Evolutionary conservation across 92 coral and sea anemone genomes (phyloP).

Genomic region (Phenganax stokvisi): DNA sequence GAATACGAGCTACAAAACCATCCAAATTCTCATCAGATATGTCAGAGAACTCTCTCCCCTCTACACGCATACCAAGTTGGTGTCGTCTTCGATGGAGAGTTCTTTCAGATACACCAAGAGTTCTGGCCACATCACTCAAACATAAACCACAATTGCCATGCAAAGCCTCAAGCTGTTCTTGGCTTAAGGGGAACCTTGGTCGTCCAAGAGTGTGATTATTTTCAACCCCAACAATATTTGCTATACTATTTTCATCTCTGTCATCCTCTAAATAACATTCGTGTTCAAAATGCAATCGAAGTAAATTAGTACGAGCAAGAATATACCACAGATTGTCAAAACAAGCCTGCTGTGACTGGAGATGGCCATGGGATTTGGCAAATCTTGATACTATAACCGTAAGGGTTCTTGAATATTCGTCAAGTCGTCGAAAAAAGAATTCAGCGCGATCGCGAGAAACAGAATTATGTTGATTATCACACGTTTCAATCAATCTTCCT

Average conservation of each 20-base stretch:
- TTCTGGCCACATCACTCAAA: slow-evolving; percentile 9
- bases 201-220: background rate
- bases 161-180: slow-evolving; percentile 7
- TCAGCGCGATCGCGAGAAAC: slow-evolving; percentile 6
- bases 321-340: background rate
- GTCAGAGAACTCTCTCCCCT: slow-evolving; percentile 8
- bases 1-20: background rate
- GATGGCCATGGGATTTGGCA: background rate
- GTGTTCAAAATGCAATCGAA: background rate
- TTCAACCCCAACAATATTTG: background rate
- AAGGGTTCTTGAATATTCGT: slow-evolving; percentile 7
- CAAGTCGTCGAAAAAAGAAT: background rate
- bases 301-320: background rate
- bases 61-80: slow-evolving; percentile 19
- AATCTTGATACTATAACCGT: background rate
- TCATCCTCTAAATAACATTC: background rate
- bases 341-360: background rate
- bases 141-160: background rate
- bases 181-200: background rate
- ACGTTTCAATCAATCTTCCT: slow-evolving; percentile 1
- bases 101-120: slow-evolving; percentile 22
- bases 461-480: background rate
- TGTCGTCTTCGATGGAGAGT: slow-evolving; percentile 20
- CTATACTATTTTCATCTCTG: background rate
- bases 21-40: slow-evolving; percentile 6